Conservation (phyloP, 2,797 vertebrate species). For the Geotrypetes seraphini region DNA sequence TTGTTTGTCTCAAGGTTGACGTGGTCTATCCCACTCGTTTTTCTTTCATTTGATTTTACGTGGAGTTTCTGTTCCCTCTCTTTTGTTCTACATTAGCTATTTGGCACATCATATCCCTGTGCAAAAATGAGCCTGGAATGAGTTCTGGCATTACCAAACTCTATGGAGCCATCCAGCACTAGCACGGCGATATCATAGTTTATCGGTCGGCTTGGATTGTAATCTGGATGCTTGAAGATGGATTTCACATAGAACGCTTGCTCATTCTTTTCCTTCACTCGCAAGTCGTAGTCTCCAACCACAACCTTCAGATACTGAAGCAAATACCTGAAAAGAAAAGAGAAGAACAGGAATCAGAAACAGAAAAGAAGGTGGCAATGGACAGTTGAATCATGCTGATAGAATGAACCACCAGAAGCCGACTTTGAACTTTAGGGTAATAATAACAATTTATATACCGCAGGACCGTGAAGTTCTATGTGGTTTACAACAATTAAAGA, state of each 20-base stretch:
- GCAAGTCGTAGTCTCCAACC: slow-evolving; percentile 47
- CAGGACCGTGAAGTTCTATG: too few species aligned
- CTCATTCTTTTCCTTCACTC: slow-evolving; percentile 42
- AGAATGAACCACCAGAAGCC: too few species aligned
- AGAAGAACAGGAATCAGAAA: not conserved
- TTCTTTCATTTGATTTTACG: too few species aligned
- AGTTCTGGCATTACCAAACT: slow-evolving; percentile 53
- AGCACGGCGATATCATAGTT: slow-evolving; percentile 73
- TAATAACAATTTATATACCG: too few species aligned
- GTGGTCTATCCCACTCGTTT: too few species aligned
- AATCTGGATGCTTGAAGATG: slow-evolving; percentile 62
- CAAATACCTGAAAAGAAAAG: slow-evolving; percentile 15
- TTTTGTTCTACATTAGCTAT: too few species aligned
- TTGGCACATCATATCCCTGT: too few species aligned
- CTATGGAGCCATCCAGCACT: slow-evolving; percentile 55
- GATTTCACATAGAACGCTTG: slow-evolving; percentile 54
- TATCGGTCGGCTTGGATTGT: slow-evolving; percentile 56
- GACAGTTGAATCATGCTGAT: slow-evolving; percentile 1
- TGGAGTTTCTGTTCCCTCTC: too few species aligned
- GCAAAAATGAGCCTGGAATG: too few species aligned
- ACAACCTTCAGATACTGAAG: slow-evolving; percentile 24
- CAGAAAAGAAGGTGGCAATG: not conserved
- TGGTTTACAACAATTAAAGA: too few species aligned
- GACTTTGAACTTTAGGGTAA: too few species aligned
- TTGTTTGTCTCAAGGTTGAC: too few species aligned